A percentile compares a stretch with the other conserved stretches of the same genome.
These are phyloP conservation scores for Apeira syringaria DNA, from an alignment of 2,888 invertebrate species.

Conservation along the genomic window DNA sequence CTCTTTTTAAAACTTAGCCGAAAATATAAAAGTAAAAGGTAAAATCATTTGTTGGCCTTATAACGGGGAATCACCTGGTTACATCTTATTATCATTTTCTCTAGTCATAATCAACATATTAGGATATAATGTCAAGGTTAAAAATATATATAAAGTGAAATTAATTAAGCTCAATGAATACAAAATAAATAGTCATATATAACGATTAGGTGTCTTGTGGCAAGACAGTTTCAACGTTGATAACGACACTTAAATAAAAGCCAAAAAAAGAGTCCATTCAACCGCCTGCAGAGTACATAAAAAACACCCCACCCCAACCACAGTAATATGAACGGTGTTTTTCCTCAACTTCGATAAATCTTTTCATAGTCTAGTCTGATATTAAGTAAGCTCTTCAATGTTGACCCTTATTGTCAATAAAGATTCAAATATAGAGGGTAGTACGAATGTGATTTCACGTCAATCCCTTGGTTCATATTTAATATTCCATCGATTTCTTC, in stretches of 20 bases:
- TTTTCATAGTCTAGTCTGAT: conserved; percentile 28
- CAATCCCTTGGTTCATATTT: conserved; percentile 13
- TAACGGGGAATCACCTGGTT: too few relatives aligned
- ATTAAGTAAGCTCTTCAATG: conserved; percentile 25
- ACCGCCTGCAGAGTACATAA: conserved; percentile 53
- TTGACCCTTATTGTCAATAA: conserved; percentile 27
- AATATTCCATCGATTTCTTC: conserved; percentile 12
- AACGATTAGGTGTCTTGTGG: conserved; percentile 11
- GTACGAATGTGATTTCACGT: conserved; percentile 19
- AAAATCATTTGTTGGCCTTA: too few relatives aligned
- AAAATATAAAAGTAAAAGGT: too few relatives aligned
- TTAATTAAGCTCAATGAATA: too few relatives aligned
- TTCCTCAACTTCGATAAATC: conserved; percentile 39
- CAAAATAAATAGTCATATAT: too few relatives aligned
- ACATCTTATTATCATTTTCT: too few relatives aligned
- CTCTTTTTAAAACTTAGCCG: too few relatives aligned
- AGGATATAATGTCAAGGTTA: too few relatives aligned
- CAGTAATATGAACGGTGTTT: conserved; percentile 46
- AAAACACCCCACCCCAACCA: conserved; percentile 50
- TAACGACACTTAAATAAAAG: conserved; percentile 44
- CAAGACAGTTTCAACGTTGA: conserved; percentile 31
- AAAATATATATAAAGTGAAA: too few relatives aligned
- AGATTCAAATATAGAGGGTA: conserved; percentile 15
- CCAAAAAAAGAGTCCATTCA: conserved; percentile 58
- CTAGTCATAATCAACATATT: too few relatives aligned